phyloP scores from a whole-genome alignment of 2,113 vertebrate genomes.

The Tachycineta bicolor region DNA sequence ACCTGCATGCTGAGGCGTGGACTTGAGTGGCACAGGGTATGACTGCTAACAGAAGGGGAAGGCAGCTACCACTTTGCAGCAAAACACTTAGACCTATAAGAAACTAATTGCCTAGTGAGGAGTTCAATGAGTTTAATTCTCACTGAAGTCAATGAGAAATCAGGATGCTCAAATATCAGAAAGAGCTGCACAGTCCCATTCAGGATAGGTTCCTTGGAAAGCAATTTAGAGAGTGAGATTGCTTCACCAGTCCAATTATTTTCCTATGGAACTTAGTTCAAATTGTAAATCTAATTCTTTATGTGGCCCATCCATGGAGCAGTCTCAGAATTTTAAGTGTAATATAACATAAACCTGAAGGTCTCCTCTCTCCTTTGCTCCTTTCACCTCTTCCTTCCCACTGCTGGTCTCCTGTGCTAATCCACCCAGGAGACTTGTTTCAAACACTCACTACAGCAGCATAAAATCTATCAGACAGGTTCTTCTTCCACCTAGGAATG shows the following conservation, averaged over 20 bases:
- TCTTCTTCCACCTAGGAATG: neutral
- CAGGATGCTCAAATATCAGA: neutral
- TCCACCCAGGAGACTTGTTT: neutral
- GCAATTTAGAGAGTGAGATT: conserved; percentile 71
- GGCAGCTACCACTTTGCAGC: neutral
- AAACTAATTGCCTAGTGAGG: conserved; percentile 4
- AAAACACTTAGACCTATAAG: conserved; percentile 1
- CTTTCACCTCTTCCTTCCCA: neutral
- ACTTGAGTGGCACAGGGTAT: neutral
- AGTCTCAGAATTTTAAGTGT: conserved; percentile 55
- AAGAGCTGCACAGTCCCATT: neutral
- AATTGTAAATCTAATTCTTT: conserved; percentile 69
- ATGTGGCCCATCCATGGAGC: neutral
- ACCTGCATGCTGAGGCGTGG: neutral
- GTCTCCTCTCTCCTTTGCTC: neutral
- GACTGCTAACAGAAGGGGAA: neutral
- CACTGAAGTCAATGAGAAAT: neutral
- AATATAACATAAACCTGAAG: neutral
- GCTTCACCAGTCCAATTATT: conserved; percentile 70
- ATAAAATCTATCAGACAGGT: neutral
- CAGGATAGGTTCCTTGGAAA: conserved; percentile 42
- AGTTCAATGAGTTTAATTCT: conserved; percentile 13
- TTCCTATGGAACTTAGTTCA: conserved; percentile 43
- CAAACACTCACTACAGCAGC: neutral
- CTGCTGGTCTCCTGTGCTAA: neutral